Evolutionary conservation across 2,113 vertebrate genomes (phyloP), one percentile per base, ranked within the genome.

Genomic region (Corydoras maculifer): DNA sequence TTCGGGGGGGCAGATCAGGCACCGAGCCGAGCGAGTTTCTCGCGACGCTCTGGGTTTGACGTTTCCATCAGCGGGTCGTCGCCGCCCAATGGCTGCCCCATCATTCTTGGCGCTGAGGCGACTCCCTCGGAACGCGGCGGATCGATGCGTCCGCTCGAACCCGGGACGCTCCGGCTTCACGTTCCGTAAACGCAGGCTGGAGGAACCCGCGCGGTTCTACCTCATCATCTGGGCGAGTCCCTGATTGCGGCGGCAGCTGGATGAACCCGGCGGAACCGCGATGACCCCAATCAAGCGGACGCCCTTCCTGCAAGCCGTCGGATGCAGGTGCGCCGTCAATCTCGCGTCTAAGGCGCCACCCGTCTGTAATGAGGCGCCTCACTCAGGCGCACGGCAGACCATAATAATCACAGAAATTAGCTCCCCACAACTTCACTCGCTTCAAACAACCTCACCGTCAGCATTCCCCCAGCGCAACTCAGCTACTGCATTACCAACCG

Each of bases 231-330:
- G 49, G 13, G 5, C 51, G 9, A 18, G 30, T 18, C 31, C 8
- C 14, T 55, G 55, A 75, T 64, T 73, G 58, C 70, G 51, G 68
- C 25, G 29, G 55, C 73, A 60, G 69, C 67, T 48, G 65, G 73
- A 65, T 72, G 72, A 78, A 78, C 65, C 58, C 75, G 62, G 75
- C 68, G 67, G 74, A 64, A 48, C 65, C 57, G 69, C 65, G 54
- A 72, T 80, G 75, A 80, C 71, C 65, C 51, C 57, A 74, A 78
- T 69, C 73, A 76, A 15, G 48, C 57, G 18, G 49, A 66, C 67
- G 74, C 66, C n/a, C 12, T 64, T 69, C 58, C 43, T 29, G 31
- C 55, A 31, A 43, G n/a, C 31, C 14, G 74, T n/a, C 64, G 35
- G 65, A 55, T 54, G 69, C 75, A 76, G 64, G 69, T 72, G 69